Evolutionary conservation across 2,797 vertebrate genomes (phyloP).

Genomic region (Phylloscopus collybita): DNA sequence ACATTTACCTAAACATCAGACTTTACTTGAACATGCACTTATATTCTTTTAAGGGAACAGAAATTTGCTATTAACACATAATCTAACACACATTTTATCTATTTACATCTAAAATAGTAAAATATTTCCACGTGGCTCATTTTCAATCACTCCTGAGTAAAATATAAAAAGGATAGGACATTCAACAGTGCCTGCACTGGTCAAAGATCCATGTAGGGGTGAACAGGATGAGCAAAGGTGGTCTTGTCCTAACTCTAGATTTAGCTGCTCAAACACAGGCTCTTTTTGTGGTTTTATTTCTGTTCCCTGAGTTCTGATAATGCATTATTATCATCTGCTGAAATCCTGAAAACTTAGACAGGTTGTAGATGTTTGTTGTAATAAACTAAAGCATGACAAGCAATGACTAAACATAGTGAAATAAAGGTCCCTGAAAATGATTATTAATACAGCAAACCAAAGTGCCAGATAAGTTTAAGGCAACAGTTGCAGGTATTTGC

Average conservation of each 20-base stretch:
- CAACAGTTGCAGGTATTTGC: background rate
- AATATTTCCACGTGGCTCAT: background rate
- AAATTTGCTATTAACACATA: background rate
- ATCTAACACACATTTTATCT: background rate
- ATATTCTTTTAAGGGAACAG: background rate
- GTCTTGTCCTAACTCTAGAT: background rate
- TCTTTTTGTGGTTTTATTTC: background rate
- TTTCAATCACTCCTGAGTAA: background rate
- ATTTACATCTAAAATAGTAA: background rate
- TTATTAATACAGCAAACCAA: background rate
- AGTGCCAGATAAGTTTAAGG: background rate
- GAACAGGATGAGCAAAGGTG: background rate
- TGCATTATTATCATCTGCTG: background rate
- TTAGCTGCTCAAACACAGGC: background rate
- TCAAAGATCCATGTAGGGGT: background rate
- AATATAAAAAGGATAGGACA: background rate
- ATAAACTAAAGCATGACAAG: background rate
- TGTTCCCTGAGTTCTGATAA: background rate
- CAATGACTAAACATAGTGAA: background rate
- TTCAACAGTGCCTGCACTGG: background rate
- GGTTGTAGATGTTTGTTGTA: background rate
- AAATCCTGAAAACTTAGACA: background rate
- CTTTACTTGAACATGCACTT: background rate
- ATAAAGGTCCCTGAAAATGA: conserved; percentile 1
- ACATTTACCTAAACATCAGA: background rate